These are phyloP conservation scores for Clitarchus hookeri DNA, from an alignment of 2,888 invertebrate genomes.

Conservation along the genomic window DNA sequence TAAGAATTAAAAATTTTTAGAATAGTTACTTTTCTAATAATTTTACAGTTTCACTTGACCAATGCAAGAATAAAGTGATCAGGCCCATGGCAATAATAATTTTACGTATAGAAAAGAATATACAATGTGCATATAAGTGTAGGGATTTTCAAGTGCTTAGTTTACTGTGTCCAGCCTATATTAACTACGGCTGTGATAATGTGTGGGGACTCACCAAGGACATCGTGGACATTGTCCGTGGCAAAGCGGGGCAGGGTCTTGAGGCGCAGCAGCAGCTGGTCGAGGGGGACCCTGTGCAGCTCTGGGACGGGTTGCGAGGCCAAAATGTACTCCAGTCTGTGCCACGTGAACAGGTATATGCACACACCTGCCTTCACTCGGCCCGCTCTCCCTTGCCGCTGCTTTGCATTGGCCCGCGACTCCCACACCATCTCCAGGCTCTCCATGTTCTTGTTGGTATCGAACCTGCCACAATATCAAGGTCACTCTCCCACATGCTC, in stretches of 20 bases:
- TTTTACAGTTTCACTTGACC: too few relatives aligned
- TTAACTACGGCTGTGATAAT: too few relatives aligned
- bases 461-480: conserved; percentile 59
- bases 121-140: too few relatives aligned
- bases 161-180: not conserved
- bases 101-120: too few relatives aligned
- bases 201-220: conserved; percentile 55
- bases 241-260: conserved; percentile 66
- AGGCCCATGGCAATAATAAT: too few relatives aligned
- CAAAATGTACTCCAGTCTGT: conserved; percentile 63
- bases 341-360: conserved; percentile 82
- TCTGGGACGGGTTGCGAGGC: conserved; percentile 82
- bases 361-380: conserved; percentile 88
- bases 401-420: conserved; percentile 86
- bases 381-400: conserved; percentile 89
- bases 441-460: conserved; percentile 84
- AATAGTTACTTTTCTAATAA: too few relatives aligned
- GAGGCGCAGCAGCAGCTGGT: conserved; percentile 76
- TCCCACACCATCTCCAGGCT: conserved; percentile 88
- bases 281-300: conserved; percentile 86
- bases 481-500: too few relatives aligned
- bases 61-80: too few relatives aligned
- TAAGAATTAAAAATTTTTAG: not conserved
- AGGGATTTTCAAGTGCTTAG: too few relatives aligned
- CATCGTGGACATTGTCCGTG: conserved; percentile 58